phyloP scores from a whole-genome alignment of 2,888 invertebrate genomes.

The Xylota sylvarum region DNA sequence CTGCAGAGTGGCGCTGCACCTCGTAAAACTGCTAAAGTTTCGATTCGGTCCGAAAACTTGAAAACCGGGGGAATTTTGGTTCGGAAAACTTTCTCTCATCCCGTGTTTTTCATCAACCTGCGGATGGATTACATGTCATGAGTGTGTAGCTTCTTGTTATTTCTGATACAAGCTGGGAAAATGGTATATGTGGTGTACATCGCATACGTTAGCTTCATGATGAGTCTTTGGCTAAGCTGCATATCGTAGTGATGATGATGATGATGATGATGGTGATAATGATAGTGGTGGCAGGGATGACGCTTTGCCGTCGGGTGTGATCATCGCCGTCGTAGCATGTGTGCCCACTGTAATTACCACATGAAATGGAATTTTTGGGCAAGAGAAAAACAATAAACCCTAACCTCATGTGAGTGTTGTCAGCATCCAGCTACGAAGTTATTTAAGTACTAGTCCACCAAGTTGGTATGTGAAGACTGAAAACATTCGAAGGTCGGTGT shows the following conservation, averaged over 20 bases:
- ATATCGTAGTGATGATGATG: conserved; percentile 41
- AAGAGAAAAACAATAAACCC: conserved; percentile 75
- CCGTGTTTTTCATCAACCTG: conserved; percentile 66
- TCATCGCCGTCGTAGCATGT: conserved; percentile 59
- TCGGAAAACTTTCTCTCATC: conserved; percentile 27
- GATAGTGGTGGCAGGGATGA: conserved; percentile 48
- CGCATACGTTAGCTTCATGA: conserved; percentile 22
- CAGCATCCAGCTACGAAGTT: conserved; percentile 51
- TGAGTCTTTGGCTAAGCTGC: conserved; percentile 39
- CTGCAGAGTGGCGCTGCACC: conserved; percentile 36
- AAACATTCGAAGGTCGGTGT: conserved; percentile 38
- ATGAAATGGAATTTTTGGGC: conserved; percentile 70
- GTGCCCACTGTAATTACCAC: conserved; percentile 75
- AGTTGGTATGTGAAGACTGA: conserved; percentile 42
- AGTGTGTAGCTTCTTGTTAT: conserved; percentile 68
- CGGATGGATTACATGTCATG: conserved; percentile 77
- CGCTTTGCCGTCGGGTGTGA: conserved; percentile 68
- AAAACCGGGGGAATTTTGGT: conserved; percentile 46
- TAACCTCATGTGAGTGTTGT: conserved; percentile 66
- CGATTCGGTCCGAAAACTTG: conserved; percentile 59
- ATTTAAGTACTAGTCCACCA: conserved; percentile 60
- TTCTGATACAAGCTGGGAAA: conserved; percentile 48
- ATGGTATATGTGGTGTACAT: conserved; percentile 23
- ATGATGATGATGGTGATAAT: conserved; percentile 53
- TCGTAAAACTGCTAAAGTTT: conserved; percentile 59